phyloP scores from a whole-genome alignment of 2,888 invertebrate genomes.

The Ptycholaimellus sp. region DNA sequence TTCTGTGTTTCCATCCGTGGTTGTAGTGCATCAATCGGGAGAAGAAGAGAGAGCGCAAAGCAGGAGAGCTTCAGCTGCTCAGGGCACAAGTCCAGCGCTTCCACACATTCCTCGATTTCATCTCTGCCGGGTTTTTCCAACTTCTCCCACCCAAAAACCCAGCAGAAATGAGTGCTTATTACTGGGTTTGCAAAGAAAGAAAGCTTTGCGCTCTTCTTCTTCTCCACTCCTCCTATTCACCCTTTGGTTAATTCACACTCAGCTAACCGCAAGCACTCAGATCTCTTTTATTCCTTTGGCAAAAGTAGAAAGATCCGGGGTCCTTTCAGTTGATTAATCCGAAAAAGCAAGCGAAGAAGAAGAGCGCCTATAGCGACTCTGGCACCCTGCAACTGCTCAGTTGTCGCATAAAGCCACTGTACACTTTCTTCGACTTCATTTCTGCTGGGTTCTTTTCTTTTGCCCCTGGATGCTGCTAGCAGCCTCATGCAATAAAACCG shows the following conservation, averaged over 20 bases:
- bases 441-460: slow-evolving; percentile 27
- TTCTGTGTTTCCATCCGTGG: too few relatives aligned
- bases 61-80: background rate
- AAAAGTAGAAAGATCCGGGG: background rate
- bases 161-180: too few relatives aligned
- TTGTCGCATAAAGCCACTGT: slow-evolving; percentile 6
- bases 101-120: slow-evolving; percentile 1
- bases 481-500: too few relatives aligned
- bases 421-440: slow-evolving; percentile 35
- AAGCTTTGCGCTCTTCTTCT: too few relatives aligned
- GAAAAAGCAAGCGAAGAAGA: background rate
- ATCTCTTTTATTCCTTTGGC: too few relatives aligned
- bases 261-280: too few relatives aligned
- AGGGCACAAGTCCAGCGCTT: background rate
- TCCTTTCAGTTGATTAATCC: slow-evolving; percentile 1
- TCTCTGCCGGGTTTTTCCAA: slow-evolving; percentile 1
- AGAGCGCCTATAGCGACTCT: background rate
- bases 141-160: too few relatives aligned
- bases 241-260: too few relatives aligned
- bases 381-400: background rate
- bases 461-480: too few relatives aligned
- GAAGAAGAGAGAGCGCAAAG: background rate
- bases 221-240: too few relatives aligned
- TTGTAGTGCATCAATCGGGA: too few relatives aligned
- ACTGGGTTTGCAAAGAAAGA: too few relatives aligned